Evolutionary conservation across 2,113 vertebrate species (phyloP).

Genomic region (Sylvilagus bachmani): DNA sequence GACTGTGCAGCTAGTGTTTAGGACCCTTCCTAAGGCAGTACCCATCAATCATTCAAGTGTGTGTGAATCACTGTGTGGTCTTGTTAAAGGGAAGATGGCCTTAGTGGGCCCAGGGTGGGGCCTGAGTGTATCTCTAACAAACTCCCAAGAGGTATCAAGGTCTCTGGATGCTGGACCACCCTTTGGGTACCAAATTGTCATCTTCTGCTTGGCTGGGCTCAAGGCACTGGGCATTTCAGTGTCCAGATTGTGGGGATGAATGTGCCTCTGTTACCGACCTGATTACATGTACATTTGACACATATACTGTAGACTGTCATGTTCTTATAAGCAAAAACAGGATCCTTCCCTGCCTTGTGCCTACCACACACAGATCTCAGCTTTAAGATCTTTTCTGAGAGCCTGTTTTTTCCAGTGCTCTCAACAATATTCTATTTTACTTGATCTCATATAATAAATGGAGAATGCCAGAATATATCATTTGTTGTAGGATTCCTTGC

Average conservation of each 20-base stretch:
- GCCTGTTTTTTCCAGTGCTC: background rate
- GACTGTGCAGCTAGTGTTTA: background rate
- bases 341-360: background rate
- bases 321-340: background rate
- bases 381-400: background rate
- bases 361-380: background rate
- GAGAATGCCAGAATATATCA: background rate
- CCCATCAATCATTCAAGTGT: background rate
- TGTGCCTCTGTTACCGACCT: background rate
- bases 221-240: background rate
- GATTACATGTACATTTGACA: no score
- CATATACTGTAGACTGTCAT: background rate
- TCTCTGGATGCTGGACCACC: background rate
- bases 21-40: background rate
- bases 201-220: background rate
- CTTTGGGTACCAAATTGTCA: background rate
- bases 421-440: slow-evolving; percentile 4
- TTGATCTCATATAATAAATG: background rate
- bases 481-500: background rate
- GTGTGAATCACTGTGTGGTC: background rate
- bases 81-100: background rate
- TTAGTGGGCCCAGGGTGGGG: background rate
- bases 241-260: background rate
- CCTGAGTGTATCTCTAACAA: background rate
- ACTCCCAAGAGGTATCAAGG: background rate